Conservation (phyloP, 2,113 vertebrate species). For the Zapornia atra region DNA sequence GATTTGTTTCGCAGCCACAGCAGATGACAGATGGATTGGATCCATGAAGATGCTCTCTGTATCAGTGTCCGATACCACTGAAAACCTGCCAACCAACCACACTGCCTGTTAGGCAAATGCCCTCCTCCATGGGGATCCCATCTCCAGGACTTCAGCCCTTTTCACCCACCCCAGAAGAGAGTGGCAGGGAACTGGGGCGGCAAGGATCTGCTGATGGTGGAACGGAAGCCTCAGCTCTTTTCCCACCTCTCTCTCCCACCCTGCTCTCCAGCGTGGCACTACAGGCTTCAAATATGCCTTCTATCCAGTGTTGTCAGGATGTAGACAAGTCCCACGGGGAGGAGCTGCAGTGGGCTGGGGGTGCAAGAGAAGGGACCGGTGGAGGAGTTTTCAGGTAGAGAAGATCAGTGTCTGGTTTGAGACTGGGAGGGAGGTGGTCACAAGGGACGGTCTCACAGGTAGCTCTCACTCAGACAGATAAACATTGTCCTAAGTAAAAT, state of each 20-base stretch:
- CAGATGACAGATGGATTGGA: constrained; percentile 93
- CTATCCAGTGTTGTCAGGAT: neutral
- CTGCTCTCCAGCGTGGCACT: neutral
- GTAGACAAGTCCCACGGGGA: neutral
- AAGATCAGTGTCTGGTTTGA: neutral
- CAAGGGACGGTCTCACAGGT: neutral
- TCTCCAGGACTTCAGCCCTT: neutral
- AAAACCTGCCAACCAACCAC: constrained; percentile 81
- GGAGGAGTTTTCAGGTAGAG: neutral
- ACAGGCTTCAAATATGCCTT: neutral
- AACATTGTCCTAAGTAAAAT: neutral
- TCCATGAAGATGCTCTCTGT: constrained; percentile 97
- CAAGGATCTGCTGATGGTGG: neutral
- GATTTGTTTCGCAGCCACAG: constrained; percentile 91
- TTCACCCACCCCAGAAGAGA: neutral
- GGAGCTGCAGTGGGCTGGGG: neutral
- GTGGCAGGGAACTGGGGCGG: neutral
- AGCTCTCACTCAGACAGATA: neutral
- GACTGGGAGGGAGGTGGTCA: neutral
- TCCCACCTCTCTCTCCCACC: neutral
- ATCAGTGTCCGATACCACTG: constrained; percentile 85
- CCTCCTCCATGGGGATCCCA: neutral
- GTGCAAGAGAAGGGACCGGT: neutral
- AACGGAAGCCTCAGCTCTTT: neutral
- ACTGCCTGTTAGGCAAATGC: neutral